Percentiles rank a stretch among this genome's conserved stretches.
Conservation (phyloP, 2,888 invertebrate species). For the Anthrax anthrax region DNA sequence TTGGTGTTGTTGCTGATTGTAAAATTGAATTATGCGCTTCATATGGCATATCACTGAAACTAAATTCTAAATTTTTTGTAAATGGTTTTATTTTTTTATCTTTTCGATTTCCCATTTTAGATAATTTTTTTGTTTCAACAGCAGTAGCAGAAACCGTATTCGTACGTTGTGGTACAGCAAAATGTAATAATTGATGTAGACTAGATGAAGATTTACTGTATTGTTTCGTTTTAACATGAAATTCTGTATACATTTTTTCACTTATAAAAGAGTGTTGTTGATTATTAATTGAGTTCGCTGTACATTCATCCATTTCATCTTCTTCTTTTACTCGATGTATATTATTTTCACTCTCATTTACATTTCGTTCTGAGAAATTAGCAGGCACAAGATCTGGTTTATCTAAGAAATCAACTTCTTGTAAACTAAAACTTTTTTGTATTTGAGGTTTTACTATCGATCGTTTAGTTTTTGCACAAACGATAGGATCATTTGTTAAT, state of each 20-base stretch:
- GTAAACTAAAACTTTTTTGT: slow-evolving; percentile 31
- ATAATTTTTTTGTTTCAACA: neutral
- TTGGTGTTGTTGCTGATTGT: neutral
- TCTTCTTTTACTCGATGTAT: neutral
- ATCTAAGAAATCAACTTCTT: slow-evolving; percentile 30
- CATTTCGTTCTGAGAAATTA: neutral
- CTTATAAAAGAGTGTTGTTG: slow-evolving; percentile 51
- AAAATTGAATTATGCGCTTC: neutral
- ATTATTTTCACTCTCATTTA: neutral
- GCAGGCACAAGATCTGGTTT: slow-evolving; percentile 24
- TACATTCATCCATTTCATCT: neutral
- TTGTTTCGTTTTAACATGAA: slow-evolving; percentile 54
- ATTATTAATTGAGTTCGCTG: neutral
- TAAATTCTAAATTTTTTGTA: slow-evolving; percentile 3
- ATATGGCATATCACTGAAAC: neutral
- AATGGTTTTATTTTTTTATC: neutral
- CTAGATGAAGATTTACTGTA: slow-evolving; percentile 50
- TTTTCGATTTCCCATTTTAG: neutral
- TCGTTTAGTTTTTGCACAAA: slow-evolving; percentile 2
- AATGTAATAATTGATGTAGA: slow-evolving; percentile 34
- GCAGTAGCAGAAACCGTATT: slow-evolving; percentile 43
- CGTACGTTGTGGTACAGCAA: slow-evolving; percentile 32
- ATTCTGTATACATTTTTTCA: slow-evolving; percentile 53
- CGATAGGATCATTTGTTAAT: slow-evolving; percentile 11
- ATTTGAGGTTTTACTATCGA: slow-evolving; percentile 18